Evolutionary conservation across 2,888 invertebrate genomes (phyloP), one percentile per base, ranked within the genome.

Genomic region (Aphidoletes aphidimyza): DNA sequence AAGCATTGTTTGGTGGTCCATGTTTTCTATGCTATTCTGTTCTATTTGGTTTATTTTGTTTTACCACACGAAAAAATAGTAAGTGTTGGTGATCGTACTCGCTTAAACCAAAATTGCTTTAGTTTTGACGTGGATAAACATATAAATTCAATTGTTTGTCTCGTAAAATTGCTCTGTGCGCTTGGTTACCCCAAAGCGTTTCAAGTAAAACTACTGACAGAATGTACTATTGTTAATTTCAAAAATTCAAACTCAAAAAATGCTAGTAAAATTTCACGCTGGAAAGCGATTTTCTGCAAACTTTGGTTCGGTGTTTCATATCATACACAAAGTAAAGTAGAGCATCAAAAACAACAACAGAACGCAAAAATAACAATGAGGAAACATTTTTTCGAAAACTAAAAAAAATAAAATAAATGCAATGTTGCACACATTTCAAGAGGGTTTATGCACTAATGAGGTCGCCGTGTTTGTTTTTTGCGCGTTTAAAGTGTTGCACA

Each of bases 111-210:
- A 22, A 22, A 22, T 54, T 54, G 54, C 22, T n/a, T 22, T 54
- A 54, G n/a, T 54, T 54, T n/a, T 54, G 9, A 54, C 22, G 22
- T 11, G 22, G 22, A 54, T 22, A n/a, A 54, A 54, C 54, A 22
- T 22, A 54, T 22, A 54, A 54, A 22, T 54, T 22, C 54, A 54
- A 1, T 22, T 54, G n/a, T 54, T 54, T 54, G n/a, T 22, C 9
- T 14, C 22, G 22, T 1, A 54, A 54, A 54, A 54, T 22, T 22
- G 54, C 9, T 22, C n/a, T n/a, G 22, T 22, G 22, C 22, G 22
- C 54, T 54, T 54, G 22, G 22, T 54, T 22, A 22, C 54, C 54
- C 54, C 9, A 54, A 54, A 54, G 54, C 54, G 54, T 54, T 54
- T 54, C n/a, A 22, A 54, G n/a, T 54, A 54, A 3, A 22, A 22